Conservation (phyloP, 2,888 invertebrate genomes). For the Siphonodentalium dalli region DNA sequence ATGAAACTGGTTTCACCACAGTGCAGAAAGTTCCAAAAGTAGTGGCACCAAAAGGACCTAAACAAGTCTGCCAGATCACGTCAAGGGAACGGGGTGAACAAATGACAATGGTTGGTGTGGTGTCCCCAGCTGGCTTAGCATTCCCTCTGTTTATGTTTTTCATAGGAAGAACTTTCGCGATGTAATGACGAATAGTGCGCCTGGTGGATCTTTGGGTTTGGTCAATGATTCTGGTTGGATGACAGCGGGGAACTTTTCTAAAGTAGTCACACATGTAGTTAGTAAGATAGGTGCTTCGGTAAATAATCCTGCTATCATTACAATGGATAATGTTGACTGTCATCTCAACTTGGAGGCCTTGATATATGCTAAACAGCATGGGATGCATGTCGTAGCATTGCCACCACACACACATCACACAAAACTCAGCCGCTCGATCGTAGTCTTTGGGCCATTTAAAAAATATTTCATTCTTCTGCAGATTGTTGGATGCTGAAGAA, state of each 20-base stretch:
- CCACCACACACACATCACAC: conserved; percentile 21
- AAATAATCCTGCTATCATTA: conserved; percentile 15
- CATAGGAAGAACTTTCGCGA: conserved; percentile 14
- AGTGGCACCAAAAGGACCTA: neutral
- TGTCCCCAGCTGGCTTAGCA: conserved; percentile 14
- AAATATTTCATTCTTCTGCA: conserved; percentile 1
- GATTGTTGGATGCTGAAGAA: neutral
- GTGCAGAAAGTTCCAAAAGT: conserved; percentile 7
- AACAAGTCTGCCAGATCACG: conserved; percentile 23
- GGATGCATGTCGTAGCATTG: conserved; percentile 14
- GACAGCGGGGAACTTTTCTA: conserved; percentile 12
- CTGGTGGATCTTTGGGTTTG: conserved; percentile 7
- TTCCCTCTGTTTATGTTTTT: conserved; percentile 19
- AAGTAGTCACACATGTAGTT: conserved; percentile 14
- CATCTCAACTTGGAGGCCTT: too few relatives aligned
- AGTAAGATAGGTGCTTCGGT: neutral
- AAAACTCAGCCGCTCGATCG: conserved; percentile 21
- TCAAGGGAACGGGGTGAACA: conserved; percentile 20
- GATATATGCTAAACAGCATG: too few relatives aligned
- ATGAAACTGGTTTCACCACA: conserved; percentile 11
- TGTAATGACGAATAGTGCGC: conserved; percentile 1
- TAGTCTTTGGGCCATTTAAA: conserved; percentile 20
- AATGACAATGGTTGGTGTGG: conserved; percentile 13
- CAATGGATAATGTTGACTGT: too few relatives aligned
- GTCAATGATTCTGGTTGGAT: conserved; percentile 24